Percentiles rank a stretch among this genome's conserved stretches.
Evolutionary conservation across 2,888 invertebrate genomes (phyloP).

Genomic region (Melipona bicolor): DNA sequence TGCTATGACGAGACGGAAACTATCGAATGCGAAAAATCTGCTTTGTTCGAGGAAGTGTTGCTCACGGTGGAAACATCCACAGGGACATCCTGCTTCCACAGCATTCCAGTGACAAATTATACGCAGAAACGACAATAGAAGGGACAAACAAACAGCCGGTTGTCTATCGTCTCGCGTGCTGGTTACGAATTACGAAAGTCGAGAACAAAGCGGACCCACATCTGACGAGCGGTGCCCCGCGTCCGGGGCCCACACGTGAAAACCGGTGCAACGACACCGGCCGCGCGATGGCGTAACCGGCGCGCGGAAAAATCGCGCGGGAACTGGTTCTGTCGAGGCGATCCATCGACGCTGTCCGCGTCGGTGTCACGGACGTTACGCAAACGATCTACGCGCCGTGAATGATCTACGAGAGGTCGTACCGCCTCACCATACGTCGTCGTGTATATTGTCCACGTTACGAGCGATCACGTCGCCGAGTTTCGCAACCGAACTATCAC

Average conservation of each 20-base stretch:
- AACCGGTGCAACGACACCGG: conserved; percentile 17
- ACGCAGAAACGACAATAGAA: neutral
- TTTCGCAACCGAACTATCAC: conserved; percentile 23
- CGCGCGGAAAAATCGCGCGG: conserved; percentile 30
- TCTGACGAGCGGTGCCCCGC: neutral
- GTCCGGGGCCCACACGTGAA: conserved; percentile 18
- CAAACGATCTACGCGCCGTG: conserved; percentile 47
- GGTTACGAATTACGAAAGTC: conserved; percentile 27
- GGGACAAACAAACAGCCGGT: neutral
- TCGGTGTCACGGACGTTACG: conserved; percentile 53
- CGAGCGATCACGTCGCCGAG: neutral
- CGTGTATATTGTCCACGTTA: conserved; percentile 27
- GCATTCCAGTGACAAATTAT: neutral
- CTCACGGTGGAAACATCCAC: neutral
- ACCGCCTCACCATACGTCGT: neutral
- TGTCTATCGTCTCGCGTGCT: conserved; percentile 19
- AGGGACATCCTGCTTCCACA: conserved; percentile 6
- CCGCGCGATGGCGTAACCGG: conserved; percentile 16
- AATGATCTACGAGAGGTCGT: conserved; percentile 54
- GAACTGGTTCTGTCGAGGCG: conserved; percentile 49
- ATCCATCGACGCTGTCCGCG: conserved; percentile 54
- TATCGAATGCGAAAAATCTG: neutral
- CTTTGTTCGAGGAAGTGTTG: neutral
- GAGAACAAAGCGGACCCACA: neutral
- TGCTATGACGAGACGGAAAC: neutral